Base-by-base conservation (phyloP, 1,140 invertebrate genomes). In the Trachymyrmex septentrionalis region DNA sequence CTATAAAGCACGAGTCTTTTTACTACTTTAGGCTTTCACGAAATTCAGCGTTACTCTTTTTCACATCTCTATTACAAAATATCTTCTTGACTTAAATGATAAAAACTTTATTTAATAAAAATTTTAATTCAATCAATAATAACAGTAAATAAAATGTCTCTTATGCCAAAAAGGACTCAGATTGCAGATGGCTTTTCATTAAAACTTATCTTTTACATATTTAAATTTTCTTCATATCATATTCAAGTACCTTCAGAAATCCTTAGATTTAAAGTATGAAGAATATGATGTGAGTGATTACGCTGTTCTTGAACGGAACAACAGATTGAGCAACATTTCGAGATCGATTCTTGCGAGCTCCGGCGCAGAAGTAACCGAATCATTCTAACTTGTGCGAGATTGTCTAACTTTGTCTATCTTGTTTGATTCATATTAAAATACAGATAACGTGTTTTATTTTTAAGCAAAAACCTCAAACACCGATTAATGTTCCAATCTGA, bases 381-480 rank as follows among this genome's bases (percentile, higher is more conserved):
- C 55, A 53, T 61, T 77, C 59, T 30, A 85, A 87, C 66, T 88
- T 84, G 16, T 57, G n/a, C 55, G 30, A 63, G 24, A 77, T 86
- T 57, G 61, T 48, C 88, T 57, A 90, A 90, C 86, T 90, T 90
- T 81, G 80, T 85, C n/a, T n/a, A 85, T 87, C 86, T 87, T 80
- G 59, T 87, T 89, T 85, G 57, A 64, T 81, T 30, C 63, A 73
- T 80, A 89, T 72, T 75, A 67, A 55, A 21, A 66, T 57, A 63
- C 67, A 30, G 34, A 34, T n/a, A n/a, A n/a, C 7, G 1, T 44
- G 34, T 5, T 30, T 30, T 10, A 1, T 44, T 44, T 44, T 44
- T 44, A 44, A 44, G 38, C 10, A 10, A 44, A 44, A 44, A 44
- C 38, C 2, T 44, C 38, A 44, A 44, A 44, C 0, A 38, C 1